Evolutionary conservation across 1,140 invertebrate genomes (phyloP), one percentile per base, ranked within the genome.

Genomic region (Drosophila setifemur): DNA sequence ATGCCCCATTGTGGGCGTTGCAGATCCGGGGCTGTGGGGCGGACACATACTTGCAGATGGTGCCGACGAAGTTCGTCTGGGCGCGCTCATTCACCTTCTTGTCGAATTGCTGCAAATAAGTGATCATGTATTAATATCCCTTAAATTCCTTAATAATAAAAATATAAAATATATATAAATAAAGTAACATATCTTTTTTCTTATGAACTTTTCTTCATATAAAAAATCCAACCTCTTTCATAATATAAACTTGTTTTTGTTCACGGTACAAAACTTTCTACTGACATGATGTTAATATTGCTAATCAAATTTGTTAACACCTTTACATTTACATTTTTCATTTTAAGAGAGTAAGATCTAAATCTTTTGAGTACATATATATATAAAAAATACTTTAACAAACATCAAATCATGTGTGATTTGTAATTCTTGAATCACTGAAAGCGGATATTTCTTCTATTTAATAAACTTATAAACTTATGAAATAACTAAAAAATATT

Each of bases 1-100:
- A 48, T 23, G 64, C 57, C 44, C 37, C 75, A 12, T 90, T 89
- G 19, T 77, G 81, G 18, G 68, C 49, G 23, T 54, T 48, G 31
- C 88, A 90, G 57, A 90, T 83, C 39, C 61, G 60, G 0, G 88
- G 88, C 50, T 88, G 73, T 0, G 88, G 88, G 9, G 71, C 71
- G 4, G 69, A 68, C 19, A 89, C 72, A 18, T 67, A 90, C 12
- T 69, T 29, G 75, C 88, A 90, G 19, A 81, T 39, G 5, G 78
- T 76, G 7, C 70, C 73, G 3, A 85, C 23, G 6, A 90, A 90
- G 64, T 89, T 85, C 21, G 25, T 16, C 75, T 81, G 75, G 31
- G 86, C 88, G 11, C 69, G 73, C 2, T 90, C 74, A 11, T 77
- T 90, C 4, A 88, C 67, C 28, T 63, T 63, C 45, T 58, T 58